Conservation (phyloP, 2,113 vertebrate species). For the Lophotis ruficrista region DNA sequence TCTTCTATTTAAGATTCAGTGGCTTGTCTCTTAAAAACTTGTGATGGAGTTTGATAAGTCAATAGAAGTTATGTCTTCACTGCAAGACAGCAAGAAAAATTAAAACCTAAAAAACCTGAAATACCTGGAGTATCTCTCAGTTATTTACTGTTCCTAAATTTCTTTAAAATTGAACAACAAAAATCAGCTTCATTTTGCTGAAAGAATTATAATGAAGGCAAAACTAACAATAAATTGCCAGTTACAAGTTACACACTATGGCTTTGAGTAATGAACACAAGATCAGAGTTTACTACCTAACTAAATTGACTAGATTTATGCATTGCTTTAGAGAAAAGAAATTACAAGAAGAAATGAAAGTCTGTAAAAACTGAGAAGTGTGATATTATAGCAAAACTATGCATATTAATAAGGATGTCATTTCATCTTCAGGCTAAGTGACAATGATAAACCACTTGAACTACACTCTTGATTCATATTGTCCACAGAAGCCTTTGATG, state of each 20-base stretch:
- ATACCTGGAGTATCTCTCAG: background rate
- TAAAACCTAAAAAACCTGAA: background rate
- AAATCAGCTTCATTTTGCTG: background rate
- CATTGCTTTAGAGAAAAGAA: background rate
- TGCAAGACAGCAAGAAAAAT: background rate
- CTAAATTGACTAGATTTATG: background rate
- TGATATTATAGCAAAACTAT: slow-evolving; percentile 19
- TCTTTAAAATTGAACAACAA: background rate
- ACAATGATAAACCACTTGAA: slow-evolving; percentile 52
- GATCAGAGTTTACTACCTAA: background rate
- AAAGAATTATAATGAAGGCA: background rate
- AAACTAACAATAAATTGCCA: background rate
- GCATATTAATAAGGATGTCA: slow-evolving; percentile 60
- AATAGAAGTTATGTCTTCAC: background rate
- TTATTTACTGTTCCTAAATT: background rate
- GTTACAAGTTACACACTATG: background rate
- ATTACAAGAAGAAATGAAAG: background rate
- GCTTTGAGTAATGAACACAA: background rate
- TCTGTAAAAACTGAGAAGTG: background rate
- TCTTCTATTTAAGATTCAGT: background rate
- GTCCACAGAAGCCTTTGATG: slow-evolving; percentile 50
- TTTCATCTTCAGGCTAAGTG: slow-evolving; percentile 59
- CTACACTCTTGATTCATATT: slow-evolving; percentile 47
- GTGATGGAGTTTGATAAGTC: background rate
- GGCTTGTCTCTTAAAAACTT: background rate